Conservation (phyloP, 1,140 invertebrate genomes). For the Euwallacea similis region DNA sequence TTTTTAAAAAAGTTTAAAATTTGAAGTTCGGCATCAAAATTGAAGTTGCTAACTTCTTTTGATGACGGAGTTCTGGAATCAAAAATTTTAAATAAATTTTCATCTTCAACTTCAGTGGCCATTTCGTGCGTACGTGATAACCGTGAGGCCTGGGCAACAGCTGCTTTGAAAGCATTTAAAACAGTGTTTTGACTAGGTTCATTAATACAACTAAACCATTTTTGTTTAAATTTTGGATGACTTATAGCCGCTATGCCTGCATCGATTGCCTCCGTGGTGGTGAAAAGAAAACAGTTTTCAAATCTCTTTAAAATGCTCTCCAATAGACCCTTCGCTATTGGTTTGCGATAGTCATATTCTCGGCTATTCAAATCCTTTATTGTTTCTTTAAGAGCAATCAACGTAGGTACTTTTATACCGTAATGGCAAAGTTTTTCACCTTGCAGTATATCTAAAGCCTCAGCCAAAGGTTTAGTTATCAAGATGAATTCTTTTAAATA, state of each 20-base stretch:
- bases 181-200: neutral
- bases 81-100: neutral
- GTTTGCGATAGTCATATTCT: constrained; percentile 1
- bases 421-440: neutral
- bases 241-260: constrained; percentile 8
- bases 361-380: neutral
- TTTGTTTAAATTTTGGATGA: constrained; percentile 2
- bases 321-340: neutral
- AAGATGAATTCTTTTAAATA: constrained; percentile 4
- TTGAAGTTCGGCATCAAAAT: constrained; percentile 8
- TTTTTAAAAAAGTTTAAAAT: constrained; percentile 3
- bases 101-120: neutral
- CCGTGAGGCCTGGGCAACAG: neutral
- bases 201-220: neutral
- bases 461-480: neutral
- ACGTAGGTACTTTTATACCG: neutral
- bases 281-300: neutral
- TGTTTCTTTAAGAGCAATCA: constrained; percentile 1
- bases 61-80: neutral
- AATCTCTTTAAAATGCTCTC: neutral
- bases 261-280: neutral
- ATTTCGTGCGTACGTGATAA: neutral
- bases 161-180: neutral
- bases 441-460: constrained; percentile 6
- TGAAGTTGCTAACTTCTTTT: neutral